phyloP scores from a whole-genome alignment of 2,113 vertebrate species.

The Aptenodytes patagonicus region DNA sequence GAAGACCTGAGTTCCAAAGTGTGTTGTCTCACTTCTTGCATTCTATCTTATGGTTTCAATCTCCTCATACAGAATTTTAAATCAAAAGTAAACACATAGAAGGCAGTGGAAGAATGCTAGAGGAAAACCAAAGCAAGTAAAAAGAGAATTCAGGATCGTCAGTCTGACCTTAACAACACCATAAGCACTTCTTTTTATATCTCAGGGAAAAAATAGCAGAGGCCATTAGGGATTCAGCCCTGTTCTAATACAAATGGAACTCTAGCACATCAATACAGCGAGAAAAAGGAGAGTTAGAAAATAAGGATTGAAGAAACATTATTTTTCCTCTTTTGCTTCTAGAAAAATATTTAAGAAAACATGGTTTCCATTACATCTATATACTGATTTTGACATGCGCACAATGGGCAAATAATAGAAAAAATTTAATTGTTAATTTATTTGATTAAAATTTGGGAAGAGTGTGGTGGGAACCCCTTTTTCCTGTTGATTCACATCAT shows the following conservation, averaged over 20 bases:
- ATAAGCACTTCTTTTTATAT: conserved; percentile 10
- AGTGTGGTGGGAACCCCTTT: not conserved
- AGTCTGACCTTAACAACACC: conserved; percentile 25
- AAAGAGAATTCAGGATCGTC: not conserved
- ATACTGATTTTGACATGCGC: rapidly evolving
- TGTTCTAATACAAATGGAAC: not conserved
- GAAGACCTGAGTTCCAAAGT: not conserved
- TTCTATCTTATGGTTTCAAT: not conserved
- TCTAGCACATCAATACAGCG: not conserved
- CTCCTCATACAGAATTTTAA: not conserved
- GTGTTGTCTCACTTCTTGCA: not conserved
- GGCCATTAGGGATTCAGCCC: not conserved
- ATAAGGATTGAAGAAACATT: not conserved
- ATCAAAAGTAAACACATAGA: not conserved
- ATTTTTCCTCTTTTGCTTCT: not conserved
- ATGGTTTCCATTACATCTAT: not conserved
- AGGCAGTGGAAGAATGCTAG: not conserved
- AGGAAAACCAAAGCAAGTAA: not conserved
- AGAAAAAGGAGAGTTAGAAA: not conserved
- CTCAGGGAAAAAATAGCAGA: not conserved
- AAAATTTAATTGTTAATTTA: not conserved
- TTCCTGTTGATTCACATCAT: not conserved
- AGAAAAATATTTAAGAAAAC: not conserved
- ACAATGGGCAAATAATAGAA: not conserved
- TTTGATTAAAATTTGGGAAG: not conserved